Conservation (phyloP, 2,797 vertebrate genomes). For the Lates japonicus region DNA sequence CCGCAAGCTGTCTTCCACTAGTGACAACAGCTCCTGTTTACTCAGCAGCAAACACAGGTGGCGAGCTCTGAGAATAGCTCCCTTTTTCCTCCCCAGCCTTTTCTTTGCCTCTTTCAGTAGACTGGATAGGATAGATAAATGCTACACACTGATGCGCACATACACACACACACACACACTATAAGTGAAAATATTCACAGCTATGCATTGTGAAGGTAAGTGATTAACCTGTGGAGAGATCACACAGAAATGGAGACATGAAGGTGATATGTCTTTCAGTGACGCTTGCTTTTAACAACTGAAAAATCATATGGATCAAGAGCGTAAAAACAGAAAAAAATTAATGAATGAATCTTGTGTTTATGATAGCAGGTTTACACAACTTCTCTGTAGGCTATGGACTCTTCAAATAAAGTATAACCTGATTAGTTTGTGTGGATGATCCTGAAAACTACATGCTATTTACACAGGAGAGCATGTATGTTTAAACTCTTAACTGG, state of each 20-base stretch:
- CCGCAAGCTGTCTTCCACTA: constrained; percentile 62
- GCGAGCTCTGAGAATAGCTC: constrained; percentile 40
- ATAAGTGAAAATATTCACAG: constrained; percentile 41
- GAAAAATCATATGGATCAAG: background rate
- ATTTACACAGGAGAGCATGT: constrained; percentile 4
- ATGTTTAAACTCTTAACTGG: background rate
- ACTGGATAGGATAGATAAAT: constrained; percentile 47
- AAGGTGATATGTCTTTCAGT: constrained; percentile 25
- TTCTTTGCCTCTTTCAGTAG: constrained; percentile 51
- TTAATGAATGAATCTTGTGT: background rate
- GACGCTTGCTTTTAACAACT: background rate
- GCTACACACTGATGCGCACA: constrained; percentile 18
- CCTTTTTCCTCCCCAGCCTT: constrained; percentile 42
- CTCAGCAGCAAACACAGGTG: constrained; percentile 76
- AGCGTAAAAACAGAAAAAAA: background rate
- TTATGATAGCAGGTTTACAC: background rate
- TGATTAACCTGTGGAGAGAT: constrained; percentile 40
- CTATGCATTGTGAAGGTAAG: constrained; percentile 26
- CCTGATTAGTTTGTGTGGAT: background rate
- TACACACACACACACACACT: constrained; percentile 17
- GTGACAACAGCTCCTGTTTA: constrained; percentile 81
- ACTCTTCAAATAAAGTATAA: constrained; percentile 2
- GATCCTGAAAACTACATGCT: constrained; percentile 12
- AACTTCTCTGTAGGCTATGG: background rate
- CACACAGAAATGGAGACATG: constrained; percentile 25